Base-by-base conservation (phyloP, 2,888 invertebrate species). In the Stenchaetothrips biformis region DNA sequence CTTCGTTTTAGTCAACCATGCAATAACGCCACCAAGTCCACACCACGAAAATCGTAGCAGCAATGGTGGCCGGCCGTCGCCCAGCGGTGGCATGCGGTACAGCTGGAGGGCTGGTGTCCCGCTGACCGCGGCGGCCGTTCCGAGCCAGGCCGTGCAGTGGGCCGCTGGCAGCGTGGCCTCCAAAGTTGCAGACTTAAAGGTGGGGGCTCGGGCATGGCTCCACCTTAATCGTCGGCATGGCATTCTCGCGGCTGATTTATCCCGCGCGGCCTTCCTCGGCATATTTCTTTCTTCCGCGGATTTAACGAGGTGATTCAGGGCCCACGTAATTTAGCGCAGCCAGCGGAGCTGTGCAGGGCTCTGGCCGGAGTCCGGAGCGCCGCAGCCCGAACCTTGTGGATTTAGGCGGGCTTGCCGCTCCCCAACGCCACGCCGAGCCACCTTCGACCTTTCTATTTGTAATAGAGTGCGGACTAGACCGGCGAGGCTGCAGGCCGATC, bases 261-360 rank as follows among this genome's bases (percentile, higher is more conserved):
- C 21, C 67, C 67, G 37, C 37, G 37, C 37, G 25, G 67, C 67
- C 67, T 25, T 25, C 25, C 67, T 74, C 67, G 67, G 67, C 67
- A 74, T 74, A 74, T 25, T 74, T 74, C 25, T 74, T 74, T 11
- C 67, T 74, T 25, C 67, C 25, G 6, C 67, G 67, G 67, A 74
- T 74, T 74, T 74, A 74, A 74, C 67, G 67, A 74, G 67, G 67
- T 74, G 67, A 74, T 74, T 74, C 67, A 74, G 67, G 67, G 25
- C 21, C 21, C 21, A 25, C 67, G 67, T 74, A 74, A 74, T 74
- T 74, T 74, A 74, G 67, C 11, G 67, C 7, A 74, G 67, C 59
- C 13, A 16, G 59, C 37, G 37, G 37, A 37, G 37, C 37, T 37
- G 37, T 37, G 37, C 37, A 4, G 37, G 37, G 37, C 37, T 11